Evolutionary conservation across 2,113 vertebrate genomes (phyloP).

Genomic region (Nycticebus coucang): DNA sequence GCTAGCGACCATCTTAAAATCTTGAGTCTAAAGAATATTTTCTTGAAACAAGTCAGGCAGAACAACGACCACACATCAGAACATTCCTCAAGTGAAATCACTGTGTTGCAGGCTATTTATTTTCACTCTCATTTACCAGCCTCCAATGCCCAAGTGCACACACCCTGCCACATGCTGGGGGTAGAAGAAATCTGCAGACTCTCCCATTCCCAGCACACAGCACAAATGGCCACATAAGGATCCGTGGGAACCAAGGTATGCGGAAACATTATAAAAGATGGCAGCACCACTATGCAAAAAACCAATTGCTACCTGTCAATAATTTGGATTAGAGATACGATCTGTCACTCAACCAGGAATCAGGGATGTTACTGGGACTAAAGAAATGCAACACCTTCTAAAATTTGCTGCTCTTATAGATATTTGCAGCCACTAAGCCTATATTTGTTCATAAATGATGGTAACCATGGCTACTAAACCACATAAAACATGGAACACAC

Average conservation of each 20-base stretch:
- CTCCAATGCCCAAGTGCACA: not conserved
- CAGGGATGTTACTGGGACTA: not conserved
- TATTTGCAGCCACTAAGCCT: not conserved
- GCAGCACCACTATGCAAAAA: not conserved
- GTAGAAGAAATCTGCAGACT: not conserved
- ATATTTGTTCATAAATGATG: constrained; percentile 42
- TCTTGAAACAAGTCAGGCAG: constrained; percentile 5
- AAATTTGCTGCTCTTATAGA: not conserved
- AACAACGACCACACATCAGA: not conserved
- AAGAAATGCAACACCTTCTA: not conserved
- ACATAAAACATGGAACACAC: not conserved
- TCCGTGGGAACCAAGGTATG: not conserved
- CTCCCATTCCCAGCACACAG: not conserved
- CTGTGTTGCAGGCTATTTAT: not conserved
- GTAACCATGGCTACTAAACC: constrained; percentile 22
- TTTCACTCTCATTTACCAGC: not conserved
- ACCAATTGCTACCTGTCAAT: not conserved
- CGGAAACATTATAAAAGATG: not conserved
- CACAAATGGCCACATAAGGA: not conserved
- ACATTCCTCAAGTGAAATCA: not conserved
- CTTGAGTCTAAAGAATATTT: not conserved
- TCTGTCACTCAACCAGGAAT: not conserved
- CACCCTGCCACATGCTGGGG: not conserved
- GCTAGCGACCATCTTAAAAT: not conserved
- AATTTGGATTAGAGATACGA: not conserved